Evolutionary conservation across 2,888 invertebrate genomes (phyloP).

Genomic region (Drosophila cognata): DNA sequence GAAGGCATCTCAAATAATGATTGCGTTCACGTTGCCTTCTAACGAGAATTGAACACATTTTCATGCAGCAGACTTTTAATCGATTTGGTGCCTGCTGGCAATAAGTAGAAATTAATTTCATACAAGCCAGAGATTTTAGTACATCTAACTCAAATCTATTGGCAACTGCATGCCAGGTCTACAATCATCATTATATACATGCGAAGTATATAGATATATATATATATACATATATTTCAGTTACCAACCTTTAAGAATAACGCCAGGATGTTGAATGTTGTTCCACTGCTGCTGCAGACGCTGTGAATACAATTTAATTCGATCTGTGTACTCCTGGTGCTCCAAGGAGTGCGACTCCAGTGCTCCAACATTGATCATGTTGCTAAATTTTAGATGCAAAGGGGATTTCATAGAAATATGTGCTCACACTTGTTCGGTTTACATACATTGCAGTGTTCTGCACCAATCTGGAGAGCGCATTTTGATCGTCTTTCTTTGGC

Average conservation of each 20-base stretch:
- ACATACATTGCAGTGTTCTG: constrained; percentile 95
- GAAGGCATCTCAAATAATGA: too few species aligned
- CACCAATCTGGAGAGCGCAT: constrained; percentile 94
- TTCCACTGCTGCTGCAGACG: constrained; percentile 86
- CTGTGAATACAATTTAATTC: constrained; percentile 90
- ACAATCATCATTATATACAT: background rate
- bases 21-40: background rate
- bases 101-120: background rate
- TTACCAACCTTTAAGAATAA: constrained; percentile 73
- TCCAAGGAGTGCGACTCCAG: constrained; percentile 95
- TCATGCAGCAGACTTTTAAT: background rate
- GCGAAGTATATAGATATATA: background rate
- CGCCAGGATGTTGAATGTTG: constrained; percentile 82
- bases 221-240: background rate
- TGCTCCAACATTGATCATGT: constrained; percentile 97
- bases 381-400: constrained; percentile 86
- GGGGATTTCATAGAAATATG: background rate
- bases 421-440: background rate
- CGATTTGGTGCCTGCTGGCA: background rate
- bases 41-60: background rate
- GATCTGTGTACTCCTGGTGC: constrained; percentile 94
- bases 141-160: background rate
- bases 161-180: background rate
- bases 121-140: background rate
- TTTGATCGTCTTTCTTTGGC: constrained; percentile 95